Evolutionary conservation across 2,888 invertebrate genomes (phyloP).

Genomic region (Agrochola litura): DNA sequence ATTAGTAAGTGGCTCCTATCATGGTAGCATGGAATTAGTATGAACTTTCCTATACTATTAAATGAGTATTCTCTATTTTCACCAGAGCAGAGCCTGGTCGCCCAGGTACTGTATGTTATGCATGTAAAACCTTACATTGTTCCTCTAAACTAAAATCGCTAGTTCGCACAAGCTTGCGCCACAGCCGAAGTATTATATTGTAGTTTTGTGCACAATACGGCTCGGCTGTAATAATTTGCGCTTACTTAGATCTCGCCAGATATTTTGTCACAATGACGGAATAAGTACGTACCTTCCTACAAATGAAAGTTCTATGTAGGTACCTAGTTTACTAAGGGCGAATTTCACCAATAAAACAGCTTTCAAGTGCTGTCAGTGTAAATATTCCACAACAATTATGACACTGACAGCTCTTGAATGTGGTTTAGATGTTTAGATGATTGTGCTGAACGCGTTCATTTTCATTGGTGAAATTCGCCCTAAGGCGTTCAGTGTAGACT

Average conservation of each 20-base stretch:
- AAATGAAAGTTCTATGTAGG: conserved; percentile 1
- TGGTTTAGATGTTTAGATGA: no score
- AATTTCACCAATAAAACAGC: not conserved
- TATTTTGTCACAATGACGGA: conserved; percentile 19
- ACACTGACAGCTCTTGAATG: no score
- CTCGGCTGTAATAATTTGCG: conserved; percentile 70
- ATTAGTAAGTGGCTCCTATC: no score
- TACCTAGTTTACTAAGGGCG: not conserved
- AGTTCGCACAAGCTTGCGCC: conserved; percentile 3
- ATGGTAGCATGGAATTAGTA: no score
- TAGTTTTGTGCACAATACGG: conserved; percentile 70
- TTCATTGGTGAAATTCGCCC: no score
- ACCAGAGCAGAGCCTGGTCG: no score
- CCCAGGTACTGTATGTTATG: no score
- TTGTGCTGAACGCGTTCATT: no score
- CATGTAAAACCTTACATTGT: not conserved
- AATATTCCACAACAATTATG: not conserved
- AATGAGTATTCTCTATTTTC: no score
- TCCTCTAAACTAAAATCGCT: not conserved
- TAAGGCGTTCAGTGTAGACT: not conserved
- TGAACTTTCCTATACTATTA: no score
- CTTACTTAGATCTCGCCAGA: conserved; percentile 66
- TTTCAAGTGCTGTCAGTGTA: not conserved
- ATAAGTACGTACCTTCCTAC: not conserved
- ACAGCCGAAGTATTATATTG: conserved; percentile 65